Evolutionary conservation across 2,113 vertebrate species (phyloP).

Genomic region (Vulpes lagopus): DNA sequence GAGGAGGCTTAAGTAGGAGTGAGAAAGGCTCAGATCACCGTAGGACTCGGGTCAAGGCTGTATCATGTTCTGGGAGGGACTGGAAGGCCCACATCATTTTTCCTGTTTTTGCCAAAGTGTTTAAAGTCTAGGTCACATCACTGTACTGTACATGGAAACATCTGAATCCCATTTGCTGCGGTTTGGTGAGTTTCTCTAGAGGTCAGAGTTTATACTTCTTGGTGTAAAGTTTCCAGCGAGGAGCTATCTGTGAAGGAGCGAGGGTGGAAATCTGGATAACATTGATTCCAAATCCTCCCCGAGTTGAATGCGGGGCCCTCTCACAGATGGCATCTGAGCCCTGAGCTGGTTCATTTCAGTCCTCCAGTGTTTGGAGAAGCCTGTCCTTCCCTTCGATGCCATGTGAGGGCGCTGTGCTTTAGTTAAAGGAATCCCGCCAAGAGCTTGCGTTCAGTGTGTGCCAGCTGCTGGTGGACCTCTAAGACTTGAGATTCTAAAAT

Average conservation of each 20-base stretch:
- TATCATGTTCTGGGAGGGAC: constrained; percentile 76
- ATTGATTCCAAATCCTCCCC: neutral
- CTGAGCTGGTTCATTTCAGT: neutral
- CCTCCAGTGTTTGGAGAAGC: neutral
- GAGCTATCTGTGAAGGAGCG: constrained; percentile 68
- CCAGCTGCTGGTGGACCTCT: constrained; percentile 48
- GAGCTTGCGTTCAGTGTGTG: neutral
- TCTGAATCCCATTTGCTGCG: constrained; percentile 83
- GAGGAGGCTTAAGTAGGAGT: neutral
- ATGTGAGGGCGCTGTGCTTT: constrained; percentile 87
- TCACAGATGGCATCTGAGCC: neutral
- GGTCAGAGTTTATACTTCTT: constrained; percentile 81
- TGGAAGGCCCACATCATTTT: constrained; percentile 74
- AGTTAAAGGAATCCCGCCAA: constrained; percentile 77
- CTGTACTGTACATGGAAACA: constrained; percentile 75
- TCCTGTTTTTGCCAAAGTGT: constrained; percentile 74
- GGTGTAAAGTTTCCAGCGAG: constrained; percentile 81
- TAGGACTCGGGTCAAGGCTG: constrained; percentile 61
- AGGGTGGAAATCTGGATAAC: constrained; percentile 74
- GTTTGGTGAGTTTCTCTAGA: constrained; percentile 79
- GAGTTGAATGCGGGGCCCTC: neutral
- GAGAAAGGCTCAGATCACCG: neutral
- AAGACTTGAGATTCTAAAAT: constrained; percentile 64
- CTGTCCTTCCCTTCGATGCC: constrained; percentile 63
- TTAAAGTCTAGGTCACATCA: constrained; percentile 77